Percentiles rank a stretch among this genome's conserved stretches.
phyloP scores from a whole-genome alignment of 2,888 invertebrate genomes.

The Drosophila mimica region DNA sequence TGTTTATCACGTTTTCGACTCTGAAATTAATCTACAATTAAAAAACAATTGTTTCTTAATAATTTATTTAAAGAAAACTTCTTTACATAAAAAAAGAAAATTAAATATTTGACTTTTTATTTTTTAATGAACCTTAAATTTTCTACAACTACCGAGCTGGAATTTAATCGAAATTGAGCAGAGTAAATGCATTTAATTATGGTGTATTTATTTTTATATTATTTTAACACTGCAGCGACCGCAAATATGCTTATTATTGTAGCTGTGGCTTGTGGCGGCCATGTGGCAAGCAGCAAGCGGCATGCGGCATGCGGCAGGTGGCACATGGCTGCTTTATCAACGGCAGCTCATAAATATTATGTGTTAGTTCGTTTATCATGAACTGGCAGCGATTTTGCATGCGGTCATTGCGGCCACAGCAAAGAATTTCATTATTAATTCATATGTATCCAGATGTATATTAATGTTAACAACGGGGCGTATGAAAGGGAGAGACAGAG shows the following conservation, averaged over 20 bases:
- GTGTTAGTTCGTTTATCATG: slow-evolving; percentile 73
- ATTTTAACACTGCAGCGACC: slow-evolving; percentile 32
- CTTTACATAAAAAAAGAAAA: background rate
- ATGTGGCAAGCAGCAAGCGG: slow-evolving; percentile 24
- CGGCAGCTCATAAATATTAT: slow-evolving; percentile 66
- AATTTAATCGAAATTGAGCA: slow-evolving; percentile 9
- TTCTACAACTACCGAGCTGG: background rate
- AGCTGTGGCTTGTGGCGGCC: slow-evolving; percentile 40
- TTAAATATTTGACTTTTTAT: background rate
- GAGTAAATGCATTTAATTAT: background rate
- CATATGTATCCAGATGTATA: slow-evolving; percentile 28
- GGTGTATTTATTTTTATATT: slow-evolving; percentile 1
- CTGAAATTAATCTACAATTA: background rate
- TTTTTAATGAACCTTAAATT: background rate
- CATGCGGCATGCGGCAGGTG: slow-evolving; percentile 30
- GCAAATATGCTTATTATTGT: slow-evolving; percentile 53
- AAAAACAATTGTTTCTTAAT: background rate
- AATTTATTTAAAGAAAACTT: background rate
- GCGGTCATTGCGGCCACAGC: slow-evolving; percentile 51
- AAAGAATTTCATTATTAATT: slow-evolving; percentile 58
- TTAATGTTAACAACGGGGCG: slow-evolving; percentile 45
- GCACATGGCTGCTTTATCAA: slow-evolving; percentile 45
- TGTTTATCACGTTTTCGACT: background rate
- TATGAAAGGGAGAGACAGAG: slow-evolving; percentile 10
- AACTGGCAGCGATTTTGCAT: slow-evolving; percentile 44